Evolutionary conservation across 2,888 invertebrate species (phyloP), one percentile per base, ranked within the genome.

Genomic region (Eristalis intricaria): DNA sequence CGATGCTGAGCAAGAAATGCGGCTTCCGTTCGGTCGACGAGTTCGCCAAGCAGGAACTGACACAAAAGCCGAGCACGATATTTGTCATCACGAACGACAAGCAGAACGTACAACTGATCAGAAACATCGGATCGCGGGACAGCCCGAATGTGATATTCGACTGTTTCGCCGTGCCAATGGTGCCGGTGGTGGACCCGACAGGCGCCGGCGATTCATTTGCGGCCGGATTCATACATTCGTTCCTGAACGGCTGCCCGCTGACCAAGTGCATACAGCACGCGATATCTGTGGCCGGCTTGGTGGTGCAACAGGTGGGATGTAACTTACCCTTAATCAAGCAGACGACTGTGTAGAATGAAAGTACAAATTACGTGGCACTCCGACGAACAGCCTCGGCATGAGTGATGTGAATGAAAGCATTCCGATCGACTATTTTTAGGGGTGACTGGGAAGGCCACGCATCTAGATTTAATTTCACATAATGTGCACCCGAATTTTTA

Each of bases 31-130:
- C 78, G 38, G 84, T 89, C 0, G 88, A 90, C 77, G 89, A 90
- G 22, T 89, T 90, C 23, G 89, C 90, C 10, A 56, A 88, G 43
- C 66, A 89, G 70, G 89, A 91, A 75, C 82, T 88, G 58, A 89
- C 74, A 26, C 71, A 68, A 71, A 81, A 73, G 65, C 75, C 76
- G 23, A 90, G 93, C 23, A 94, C 95, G 88, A 93, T 95, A 5
- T 93, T 96, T 26, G 93, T 96, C 1, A 93, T 96, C 78, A 96
- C 96, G 7, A 94, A 96, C 89, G 96, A 95, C 11, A 91, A 93
- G 0, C 91, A 94, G 19, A 93, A 94, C 26, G 94, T 95, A 0
- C 91, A 94, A 64, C 94, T 95, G 35, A 91, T 91, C 32, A 90
- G 90, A 40, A 93, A 93, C 77, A 91, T 90, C 73, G 90, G 86